A percentile compares a stretch with the other conserved stretches of the same genome.
These are phyloP conservation scores for Hypsopygia costalis DNA, from an alignment of 2,888 invertebrate species.

Conservation along the genomic window DNA sequence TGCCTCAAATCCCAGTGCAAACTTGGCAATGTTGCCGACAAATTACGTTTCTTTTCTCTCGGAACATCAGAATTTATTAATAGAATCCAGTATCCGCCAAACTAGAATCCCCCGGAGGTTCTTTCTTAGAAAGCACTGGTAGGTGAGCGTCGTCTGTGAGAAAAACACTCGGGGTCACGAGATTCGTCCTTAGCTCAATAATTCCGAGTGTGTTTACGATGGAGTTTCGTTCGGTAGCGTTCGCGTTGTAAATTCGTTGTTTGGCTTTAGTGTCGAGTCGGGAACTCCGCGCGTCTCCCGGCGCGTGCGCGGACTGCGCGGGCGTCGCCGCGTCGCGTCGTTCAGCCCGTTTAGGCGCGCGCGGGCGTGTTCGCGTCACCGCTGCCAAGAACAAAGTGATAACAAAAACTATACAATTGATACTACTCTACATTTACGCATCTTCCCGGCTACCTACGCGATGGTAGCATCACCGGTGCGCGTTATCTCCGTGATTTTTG, in stretches of 20 bases:
- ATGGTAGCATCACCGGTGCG: slow-evolving; percentile 35
- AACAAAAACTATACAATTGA: slow-evolving; percentile 61
- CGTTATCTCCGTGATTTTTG: slow-evolving; percentile 47
- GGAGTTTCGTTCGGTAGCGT: slow-evolving; percentile 65
- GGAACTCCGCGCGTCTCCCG: slow-evolving; percentile 54
- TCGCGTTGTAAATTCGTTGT: slow-evolving; percentile 45
- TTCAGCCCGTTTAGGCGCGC: slow-evolving; percentile 46
- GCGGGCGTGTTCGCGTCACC: slow-evolving; percentile 59
- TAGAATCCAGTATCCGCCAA: slow-evolving; percentile 51
- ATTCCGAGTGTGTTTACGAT: slow-evolving; percentile 28
- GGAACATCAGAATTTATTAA: slow-evolving; percentile 54
- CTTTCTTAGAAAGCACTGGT: slow-evolving; percentile 1
- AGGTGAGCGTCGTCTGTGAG: slow-evolving; percentile 13
- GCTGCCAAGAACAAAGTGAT: slow-evolving; percentile 66
- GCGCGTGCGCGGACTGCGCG: slow-evolving; percentile 53
- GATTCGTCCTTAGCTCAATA: slow-evolving; percentile 26
- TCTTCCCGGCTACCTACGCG: slow-evolving; percentile 38
- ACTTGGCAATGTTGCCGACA: slow-evolving; percentile 61
- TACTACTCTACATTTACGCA: slow-evolving; percentile 40
- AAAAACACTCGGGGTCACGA: slow-evolving; percentile 13
- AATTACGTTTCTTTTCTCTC: slow-evolving; percentile 62
- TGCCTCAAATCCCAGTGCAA: slow-evolving; percentile 59
- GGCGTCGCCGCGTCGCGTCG: slow-evolving; percentile 28
- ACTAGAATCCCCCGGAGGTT: slow-evolving; percentile 24
- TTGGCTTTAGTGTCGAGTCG: slow-evolving; percentile 43